Percentiles rank a stretch among this genome's conserved stretches.
These are phyloP conservation scores for Metopia argyrocephala DNA, from an alignment of 2,888 invertebrate genomes.

Conservation along the genomic window DNA sequence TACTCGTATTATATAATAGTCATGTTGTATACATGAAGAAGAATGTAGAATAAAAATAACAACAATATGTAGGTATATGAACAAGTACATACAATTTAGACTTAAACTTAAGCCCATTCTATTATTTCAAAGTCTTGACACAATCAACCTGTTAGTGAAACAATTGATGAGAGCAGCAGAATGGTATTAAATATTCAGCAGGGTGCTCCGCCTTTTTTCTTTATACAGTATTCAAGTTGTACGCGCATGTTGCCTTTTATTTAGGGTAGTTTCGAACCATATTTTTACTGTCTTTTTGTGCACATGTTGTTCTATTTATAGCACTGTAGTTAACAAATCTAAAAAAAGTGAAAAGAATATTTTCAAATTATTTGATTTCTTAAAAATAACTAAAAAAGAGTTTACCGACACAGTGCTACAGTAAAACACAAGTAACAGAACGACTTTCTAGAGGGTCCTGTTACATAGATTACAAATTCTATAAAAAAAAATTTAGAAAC, in stretches of 20 bases:
- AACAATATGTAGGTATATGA: no score
- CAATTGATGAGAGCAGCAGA: conserved; percentile 62
- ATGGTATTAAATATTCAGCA: conserved; percentile 52
- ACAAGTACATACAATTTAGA: no score
- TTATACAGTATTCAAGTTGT: conserved; percentile 46
- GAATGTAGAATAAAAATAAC: no score
- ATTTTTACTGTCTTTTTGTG: conserved; percentile 64
- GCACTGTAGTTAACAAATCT: conserved; percentile 40
- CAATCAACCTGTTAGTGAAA: conserved; percentile 63
- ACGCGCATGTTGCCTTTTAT: conserved; percentile 63
- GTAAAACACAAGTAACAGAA: no score
- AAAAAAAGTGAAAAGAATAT: background rate
- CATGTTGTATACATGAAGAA: no score
- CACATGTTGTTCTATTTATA: conserved; percentile 61
- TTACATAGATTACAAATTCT: no score
- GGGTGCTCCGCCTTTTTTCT: conserved; percentile 64
- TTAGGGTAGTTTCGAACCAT: conserved; percentile 63
- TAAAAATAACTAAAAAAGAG: no score
- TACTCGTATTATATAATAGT: no score
- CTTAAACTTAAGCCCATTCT: conserved; percentile 43
- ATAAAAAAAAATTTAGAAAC: no score
- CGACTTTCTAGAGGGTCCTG: no score
- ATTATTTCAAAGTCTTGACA: conserved; percentile 62
- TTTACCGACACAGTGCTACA: no score
- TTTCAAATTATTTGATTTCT: no score